Base-by-base conservation (phyloP, 2,113 vertebrate genomes). In the Bujurquina vittata region DNA sequence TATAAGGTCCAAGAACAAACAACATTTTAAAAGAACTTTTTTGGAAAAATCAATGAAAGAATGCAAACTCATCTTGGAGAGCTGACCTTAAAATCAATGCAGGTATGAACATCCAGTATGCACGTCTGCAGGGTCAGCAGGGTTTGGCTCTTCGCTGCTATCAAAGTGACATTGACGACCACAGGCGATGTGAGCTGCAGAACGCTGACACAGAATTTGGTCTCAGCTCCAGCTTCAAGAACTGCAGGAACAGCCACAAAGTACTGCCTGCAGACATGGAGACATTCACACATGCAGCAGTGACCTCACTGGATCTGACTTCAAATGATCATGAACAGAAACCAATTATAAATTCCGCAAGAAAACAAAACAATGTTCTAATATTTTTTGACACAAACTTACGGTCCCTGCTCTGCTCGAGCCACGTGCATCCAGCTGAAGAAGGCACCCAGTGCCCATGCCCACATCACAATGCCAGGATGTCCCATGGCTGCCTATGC, bases 181-280 rank as follows among this genome's bases (percentile, higher is more conserved):
- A 95, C 55, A 49, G 81, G 85, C 87, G 95, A 90, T 10, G 86
- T 94, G 61, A 92, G 89, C 29, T 92, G 75, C 72, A 95, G 65
- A 58, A 96, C 75, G 77, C 81, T 95, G 0, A 37, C 60, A 72
- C 94, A 96, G 29, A 95, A 63, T 43, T 75, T 91, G 12, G 88
- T 87, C 20, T 91, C 49, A 54, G 91, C 79, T 77, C 89, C 95
- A 10, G 94, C 84, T 74, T 94, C 88, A 12, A 95, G 88, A 43
- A 92, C 57, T 1, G 93, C 93, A 77, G 95, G 94, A 73, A 95
- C 74, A 37, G 91, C 86, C 12, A 95, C 94, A 55, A 93, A 81
- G 88, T 92, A 93, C 3, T 88, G 33, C 63, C 93, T 93, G 35
- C 37, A 80, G 18, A 35, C 65, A 88, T 6, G 80, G 10, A 84